Percentiles rank a stretch among this genome's conserved stretches.
Conservation (phyloP, 2,113 vertebrate species). For the Thalassarche chlororhynchos region DNA sequence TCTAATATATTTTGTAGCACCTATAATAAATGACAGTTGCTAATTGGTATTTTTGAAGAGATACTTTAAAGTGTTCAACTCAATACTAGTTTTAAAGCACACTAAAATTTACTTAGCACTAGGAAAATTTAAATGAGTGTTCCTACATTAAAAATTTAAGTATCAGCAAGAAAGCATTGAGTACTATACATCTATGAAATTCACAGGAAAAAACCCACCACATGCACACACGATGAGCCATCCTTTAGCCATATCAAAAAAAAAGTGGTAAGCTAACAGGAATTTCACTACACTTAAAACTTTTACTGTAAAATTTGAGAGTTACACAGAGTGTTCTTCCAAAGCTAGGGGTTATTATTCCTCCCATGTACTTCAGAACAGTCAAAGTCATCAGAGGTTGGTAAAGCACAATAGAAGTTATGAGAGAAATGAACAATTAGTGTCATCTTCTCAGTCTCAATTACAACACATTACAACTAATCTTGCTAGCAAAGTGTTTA, state of each 20-base stretch:
- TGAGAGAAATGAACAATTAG: not conserved
- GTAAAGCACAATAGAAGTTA: not conserved
- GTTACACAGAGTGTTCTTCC: not conserved
- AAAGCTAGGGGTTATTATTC: not conserved
- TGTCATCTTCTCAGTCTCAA: not conserved
- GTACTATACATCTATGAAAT: not conserved
- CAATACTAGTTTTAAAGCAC: not conserved
- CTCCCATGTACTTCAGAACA: not conserved
- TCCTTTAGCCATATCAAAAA: not conserved
- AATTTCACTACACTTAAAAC: not conserved
- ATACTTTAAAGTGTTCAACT: not conserved
- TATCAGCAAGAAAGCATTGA: not conserved
- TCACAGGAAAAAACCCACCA: not conserved
- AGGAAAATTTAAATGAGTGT: not conserved
- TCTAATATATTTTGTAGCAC: constrained; percentile 99
- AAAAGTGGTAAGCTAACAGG: not conserved
- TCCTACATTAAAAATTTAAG: not conserved
- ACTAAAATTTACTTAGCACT: not conserved
- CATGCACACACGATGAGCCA: not conserved
- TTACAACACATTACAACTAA: not conserved
- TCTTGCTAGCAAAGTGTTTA: not conserved
- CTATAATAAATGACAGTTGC: constrained; percentile 71
- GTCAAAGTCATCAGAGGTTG: not conserved
- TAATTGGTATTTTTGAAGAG: not conserved
- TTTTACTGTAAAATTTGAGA: not conserved